Evolutionary conservation across 2,888 invertebrate genomes (phyloP).

Genomic region (Diloba caeruleocephala): DNA sequence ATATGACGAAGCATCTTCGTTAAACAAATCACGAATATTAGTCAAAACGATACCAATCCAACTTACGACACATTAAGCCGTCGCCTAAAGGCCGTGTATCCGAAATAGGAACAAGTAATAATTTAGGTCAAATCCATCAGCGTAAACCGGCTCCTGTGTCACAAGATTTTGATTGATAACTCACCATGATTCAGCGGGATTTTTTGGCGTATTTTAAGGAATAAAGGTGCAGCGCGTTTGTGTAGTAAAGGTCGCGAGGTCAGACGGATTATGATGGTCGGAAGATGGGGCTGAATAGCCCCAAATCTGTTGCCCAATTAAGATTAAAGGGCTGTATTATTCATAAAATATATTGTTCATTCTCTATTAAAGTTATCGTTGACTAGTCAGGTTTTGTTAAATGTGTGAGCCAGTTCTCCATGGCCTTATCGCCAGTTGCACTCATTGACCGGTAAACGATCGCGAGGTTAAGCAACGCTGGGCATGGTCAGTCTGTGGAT

Average conservation of each 20-base stretch:
- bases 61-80: slow-evolving; percentile 17
- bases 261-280: background rate
- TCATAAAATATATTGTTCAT: background rate
- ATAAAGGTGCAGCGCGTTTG: slow-evolving; percentile 18
- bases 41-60: background rate
- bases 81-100: slow-evolving; percentile 22
- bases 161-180: slow-evolving; percentile 53
- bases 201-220: slow-evolving; percentile 33
- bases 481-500: too few relatives aligned
- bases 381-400: too few relatives aligned
- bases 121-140: slow-evolving; percentile 58
- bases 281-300: slow-evolving; percentile 1
- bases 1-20: too few relatives aligned
- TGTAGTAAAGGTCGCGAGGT: slow-evolving; percentile 13
- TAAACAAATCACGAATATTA: too few relatives aligned
- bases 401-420: too few relatives aligned
- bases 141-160: slow-evolving; percentile 37
- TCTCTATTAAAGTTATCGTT: background rate
- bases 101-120: slow-evolving; percentile 42
- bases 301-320: background rate
- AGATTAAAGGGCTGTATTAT: background rate
- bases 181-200: slow-evolving; percentile 37
- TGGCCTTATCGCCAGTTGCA: too few relatives aligned
- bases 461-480: too few relatives aligned
- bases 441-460: too few relatives aligned